Evolutionary conservation across 1,140 invertebrate genomes (phyloP), one percentile per base, ranked within the genome.

Genomic region (Tribolium madens): DNA sequence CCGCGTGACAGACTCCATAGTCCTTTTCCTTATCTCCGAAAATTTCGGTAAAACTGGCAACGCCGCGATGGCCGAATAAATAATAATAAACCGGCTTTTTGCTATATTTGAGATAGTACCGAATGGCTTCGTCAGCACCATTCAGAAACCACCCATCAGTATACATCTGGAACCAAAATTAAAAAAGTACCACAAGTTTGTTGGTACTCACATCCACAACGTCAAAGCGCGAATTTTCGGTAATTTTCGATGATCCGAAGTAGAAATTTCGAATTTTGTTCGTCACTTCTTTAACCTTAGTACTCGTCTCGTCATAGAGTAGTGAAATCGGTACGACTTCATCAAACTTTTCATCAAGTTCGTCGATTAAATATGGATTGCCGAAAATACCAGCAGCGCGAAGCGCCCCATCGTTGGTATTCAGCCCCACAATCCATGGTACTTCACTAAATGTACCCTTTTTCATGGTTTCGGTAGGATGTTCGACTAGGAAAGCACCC

Each of bases 1-100:
- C 93, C 0, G 91, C 92, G 83, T 94, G 92, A 53, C 90, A 91
- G 0, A 93, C 91, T 18, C 92, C 92, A 77, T 92, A 92, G 82
- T 92, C 87, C 9, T 86, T 86, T 9, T 85, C 80, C 1, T 84
- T 82, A 73, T 90, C 91, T 0, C 92, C 92, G 70, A 93, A 93
- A 70, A 93, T 89, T 78, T 87, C 86, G 5, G 90, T 92, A 75
- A 93, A 93, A 52, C 92, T 93, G n/a, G 88, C 87, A n/a, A 86
- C 85, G 2, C 91, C 91, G 81, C 87, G 87, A 79, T 93, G 91
- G 0, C 88, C 84, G n/a, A 93, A 89, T 3, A 91, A 87, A 80
- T 93, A 93, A 14, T 91, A 90, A 83, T 89, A 93, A 0, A 91
- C 86, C 0, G 91, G 89, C 1, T 85, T 84, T 17, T 86, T 84